These are phyloP conservation scores for Rhegmatorhina hoffmannsi DNA, from an alignment of 2,113 vertebrate genomes.

Conservation along the genomic window DNA sequence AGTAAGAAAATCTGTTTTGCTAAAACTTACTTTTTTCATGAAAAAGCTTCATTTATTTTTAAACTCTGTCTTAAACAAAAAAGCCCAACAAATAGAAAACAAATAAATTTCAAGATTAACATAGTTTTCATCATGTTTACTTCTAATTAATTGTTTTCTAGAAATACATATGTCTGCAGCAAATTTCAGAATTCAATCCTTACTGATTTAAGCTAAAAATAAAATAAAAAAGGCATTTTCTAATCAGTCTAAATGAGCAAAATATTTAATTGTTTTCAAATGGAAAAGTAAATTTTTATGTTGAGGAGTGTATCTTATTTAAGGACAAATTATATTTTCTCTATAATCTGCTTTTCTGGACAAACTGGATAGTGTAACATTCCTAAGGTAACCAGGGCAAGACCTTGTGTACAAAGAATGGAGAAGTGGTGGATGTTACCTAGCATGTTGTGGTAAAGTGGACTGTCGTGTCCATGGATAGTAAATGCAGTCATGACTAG, in stretches of 20 bases:
- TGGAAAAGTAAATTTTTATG: neutral
- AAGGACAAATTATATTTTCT: too few species aligned
- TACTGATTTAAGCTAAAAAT: neutral
- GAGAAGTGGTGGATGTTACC: slow-evolving; percentile 79
- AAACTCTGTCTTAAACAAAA: neutral
- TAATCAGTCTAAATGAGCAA: neutral
- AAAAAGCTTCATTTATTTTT: neutral
- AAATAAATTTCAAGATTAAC: neutral
- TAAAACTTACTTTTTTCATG: neutral
- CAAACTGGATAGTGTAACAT: slow-evolving; percentile 36
- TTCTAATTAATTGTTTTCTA: neutral
- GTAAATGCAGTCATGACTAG: slow-evolving; percentile 85
- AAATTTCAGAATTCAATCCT: neutral
- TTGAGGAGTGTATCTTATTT: neutral
- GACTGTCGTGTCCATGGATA: slow-evolving; percentile 83
- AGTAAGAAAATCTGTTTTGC: neutral
- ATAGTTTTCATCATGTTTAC: neutral
- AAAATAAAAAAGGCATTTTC: neutral
- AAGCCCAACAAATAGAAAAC: accelerated
- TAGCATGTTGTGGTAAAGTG: slow-evolving; percentile 82
- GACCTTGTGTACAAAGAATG: slow-evolving; percentile 30
- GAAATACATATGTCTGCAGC: accelerated
- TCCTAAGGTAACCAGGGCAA: neutral
- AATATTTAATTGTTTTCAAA: neutral
- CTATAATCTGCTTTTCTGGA: neutral